Base-by-base conservation (phyloP, 2,797 vertebrate genomes). In the Oryzias dopingdopingensis region DNA sequence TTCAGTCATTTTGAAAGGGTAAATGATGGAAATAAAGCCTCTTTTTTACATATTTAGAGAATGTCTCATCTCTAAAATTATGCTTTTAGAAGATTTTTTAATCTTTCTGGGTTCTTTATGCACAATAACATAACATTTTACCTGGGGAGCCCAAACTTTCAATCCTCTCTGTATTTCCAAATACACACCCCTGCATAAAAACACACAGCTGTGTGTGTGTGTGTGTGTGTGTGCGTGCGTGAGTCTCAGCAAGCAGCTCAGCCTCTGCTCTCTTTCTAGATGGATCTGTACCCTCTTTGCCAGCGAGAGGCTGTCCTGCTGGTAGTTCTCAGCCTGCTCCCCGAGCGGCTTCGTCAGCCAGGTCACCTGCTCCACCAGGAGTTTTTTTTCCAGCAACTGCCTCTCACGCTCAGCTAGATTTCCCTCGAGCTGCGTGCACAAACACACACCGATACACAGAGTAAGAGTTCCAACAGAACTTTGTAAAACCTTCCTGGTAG, bases 361-460 rank as follows among this genome's bases (percentile, higher is more conserved):
- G 2, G 88, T 92, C 71, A 97, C 81, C 41, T 95, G 94, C 53
- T 96, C 88, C 0, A 86, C 89, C 14, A 96, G 90, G 65, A 96
- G 88, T 20, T 94, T 91, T 43, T 86, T 95, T 72, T 97, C 95
- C 86, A 94, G 76, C 62, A 95, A 53, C 67, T 90, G 92, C 67
- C 93, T 86, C 81, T 98, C 94, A 22, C 90, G 88, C 62, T 93
- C 89, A 4, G 86, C 76, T 60, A 99, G 74, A 52, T 87, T 87
- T 23, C 81, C 56, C 86, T 98, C 93, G 10, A 98, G 84, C 96
- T 99, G 47, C 49, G 54, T 2, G 52, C 20, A 15, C 50, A 29
- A 15, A 42, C n/a, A 42, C 17, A 51, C 2, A 65, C 14, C 23
- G 4, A 17, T 49, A 65, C 4, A 76, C 7, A 56, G 23, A 23